Percentiles rank a stretch among this genome's conserved stretches.
Evolutionary conservation across 2,113 vertebrate species (phyloP).

Genomic region (Pitta sordida): DNA sequence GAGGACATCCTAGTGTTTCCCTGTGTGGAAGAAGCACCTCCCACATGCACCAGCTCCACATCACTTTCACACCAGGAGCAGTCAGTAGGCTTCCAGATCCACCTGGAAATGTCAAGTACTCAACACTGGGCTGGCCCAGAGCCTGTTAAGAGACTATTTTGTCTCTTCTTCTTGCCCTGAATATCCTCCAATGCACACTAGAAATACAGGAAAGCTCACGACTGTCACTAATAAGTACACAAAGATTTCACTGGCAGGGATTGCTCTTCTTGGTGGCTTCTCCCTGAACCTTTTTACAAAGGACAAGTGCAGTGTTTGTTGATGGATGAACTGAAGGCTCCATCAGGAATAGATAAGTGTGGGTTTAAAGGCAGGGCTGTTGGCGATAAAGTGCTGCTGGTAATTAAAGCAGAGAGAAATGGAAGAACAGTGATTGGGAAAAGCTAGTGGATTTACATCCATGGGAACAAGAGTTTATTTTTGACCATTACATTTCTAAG

Average conservation of each 20-base stretch:
- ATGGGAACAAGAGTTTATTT: not conserved
- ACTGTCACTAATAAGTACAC: accelerated
- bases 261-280: not conserved
- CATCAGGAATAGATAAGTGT: not conserved
- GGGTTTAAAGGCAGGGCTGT: not conserved
- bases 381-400: not conserved
- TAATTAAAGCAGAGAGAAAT: not conserved
- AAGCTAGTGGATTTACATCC: not conserved
- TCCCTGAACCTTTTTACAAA: not conserved
- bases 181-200: not conserved
- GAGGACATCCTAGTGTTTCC: not conserved
- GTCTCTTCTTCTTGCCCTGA: not conserved
- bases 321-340: not conserved
- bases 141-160: not conserved
- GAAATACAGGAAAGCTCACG: not conserved
- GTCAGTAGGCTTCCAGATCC: not conserved
- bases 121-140: not conserved
- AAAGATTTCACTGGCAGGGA: not conserved
- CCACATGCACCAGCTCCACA: not conserved
- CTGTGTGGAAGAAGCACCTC: not conserved
- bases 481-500: not conserved
- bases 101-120: not conserved
- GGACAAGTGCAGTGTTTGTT: not conserved
- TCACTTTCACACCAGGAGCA: not conserved
- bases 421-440: not conserved